Evolutionary conservation across 1,140 invertebrate species (phyloP), one percentile per base, ranked within the genome.

Genomic region (Macrobrachium rosenbergii): DNA sequence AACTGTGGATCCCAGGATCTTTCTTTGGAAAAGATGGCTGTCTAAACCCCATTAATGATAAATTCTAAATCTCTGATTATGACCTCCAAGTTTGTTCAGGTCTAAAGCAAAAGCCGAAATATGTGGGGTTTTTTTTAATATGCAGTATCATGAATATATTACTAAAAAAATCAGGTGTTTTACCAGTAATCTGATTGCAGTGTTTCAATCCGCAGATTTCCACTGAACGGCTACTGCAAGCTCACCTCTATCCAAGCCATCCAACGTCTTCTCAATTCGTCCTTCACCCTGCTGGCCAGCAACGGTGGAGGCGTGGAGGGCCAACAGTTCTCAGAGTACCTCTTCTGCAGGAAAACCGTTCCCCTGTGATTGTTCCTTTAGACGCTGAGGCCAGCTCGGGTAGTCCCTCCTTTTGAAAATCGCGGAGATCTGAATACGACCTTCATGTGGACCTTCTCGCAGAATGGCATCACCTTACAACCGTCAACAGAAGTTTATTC

Each of bases 271-370:
- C 93, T 98, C n/a, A 97, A 97, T 92, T 93, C 95, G 84, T 95
- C 95, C 59, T 98, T 98, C 91, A 93, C 93, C 85, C 94, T 98
- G 67, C 94, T 95, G 14, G 96, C 96, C 0, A 96, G 96, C 90
- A 97, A 96, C 90, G 96, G 96, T 0, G 96, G 96, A 12, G 96
- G 96, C 12, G 96, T 97, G 16, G 97, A 98, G 91, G 96, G 96
- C 1, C 97, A 98, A 91, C 96, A 98, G 92, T 98, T 97, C 93
- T 97, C 96, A 90, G 97, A 98, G 92, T 98, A 98, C 92, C 93
- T 98, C 83, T 96, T 98, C 91, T 94, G 96, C 28, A 92, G 96
- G 88, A 95, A 94, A 89, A 91, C 92, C 10, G 89, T 92, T 72
- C 92, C 93, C 23, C 88, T 91, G 90, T 88, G 86, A 88, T 88